These are phyloP conservation scores for Sanderia malayensis DNA, from an alignment of 30 jellyfish, hydroid and myxozoan species.

Conservation along the genomic window DNA sequence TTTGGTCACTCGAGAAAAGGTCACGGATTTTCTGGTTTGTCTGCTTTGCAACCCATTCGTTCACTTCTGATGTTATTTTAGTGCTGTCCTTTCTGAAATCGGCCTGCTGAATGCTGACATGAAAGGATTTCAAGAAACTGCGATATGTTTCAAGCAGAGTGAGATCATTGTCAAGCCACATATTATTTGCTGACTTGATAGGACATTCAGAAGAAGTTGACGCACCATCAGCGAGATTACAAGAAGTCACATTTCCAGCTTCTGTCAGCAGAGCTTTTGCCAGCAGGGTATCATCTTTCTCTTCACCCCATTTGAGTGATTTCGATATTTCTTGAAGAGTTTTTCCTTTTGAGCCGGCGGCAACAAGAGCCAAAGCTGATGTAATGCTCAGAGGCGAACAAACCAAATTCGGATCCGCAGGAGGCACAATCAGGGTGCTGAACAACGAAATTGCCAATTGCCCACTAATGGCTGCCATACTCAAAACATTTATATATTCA, in stretches of 20 bases:
- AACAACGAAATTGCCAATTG: slow-evolving; percentile 57
- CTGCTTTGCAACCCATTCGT: slow-evolving; percentile 64
- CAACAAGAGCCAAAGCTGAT: slow-evolving; percentile 62
- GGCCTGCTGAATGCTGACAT: slow-evolving; percentile 21
- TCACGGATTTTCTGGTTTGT: slow-evolving; percentile 49
- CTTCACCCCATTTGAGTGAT: slow-evolving; percentile 29
- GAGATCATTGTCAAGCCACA: slow-evolving; percentile 46
- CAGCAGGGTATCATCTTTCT: slow-evolving; percentile 3
- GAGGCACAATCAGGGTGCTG: slow-evolving; percentile 35
- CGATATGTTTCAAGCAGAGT: neutral
- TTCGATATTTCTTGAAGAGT: slow-evolving; percentile 46
- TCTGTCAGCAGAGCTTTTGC: slow-evolving; percentile 19
- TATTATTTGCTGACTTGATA: slow-evolving; percentile 42
- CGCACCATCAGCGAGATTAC: slow-evolving; percentile 21
- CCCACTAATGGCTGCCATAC: slow-evolving; percentile 31
- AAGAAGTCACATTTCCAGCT: slow-evolving; percentile 4
- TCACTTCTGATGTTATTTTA: slow-evolving; percentile 26
- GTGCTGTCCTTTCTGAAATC: slow-evolving; percentile 38
- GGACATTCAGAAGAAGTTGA: slow-evolving; percentile 30
- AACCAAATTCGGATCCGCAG: slow-evolving; percentile 31
- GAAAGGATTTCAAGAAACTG: slow-evolving; percentile 23
- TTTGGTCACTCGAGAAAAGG: slow-evolving; percentile 45
- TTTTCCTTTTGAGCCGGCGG: slow-evolving; percentile 67
- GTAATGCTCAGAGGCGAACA: slow-evolving; percentile 65
- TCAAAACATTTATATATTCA: too few species aligned